These are phyloP conservation scores for Copidosoma aretas DNA, from an alignment of 2,888 invertebrate genomes.

Conservation along the genomic window DNA sequence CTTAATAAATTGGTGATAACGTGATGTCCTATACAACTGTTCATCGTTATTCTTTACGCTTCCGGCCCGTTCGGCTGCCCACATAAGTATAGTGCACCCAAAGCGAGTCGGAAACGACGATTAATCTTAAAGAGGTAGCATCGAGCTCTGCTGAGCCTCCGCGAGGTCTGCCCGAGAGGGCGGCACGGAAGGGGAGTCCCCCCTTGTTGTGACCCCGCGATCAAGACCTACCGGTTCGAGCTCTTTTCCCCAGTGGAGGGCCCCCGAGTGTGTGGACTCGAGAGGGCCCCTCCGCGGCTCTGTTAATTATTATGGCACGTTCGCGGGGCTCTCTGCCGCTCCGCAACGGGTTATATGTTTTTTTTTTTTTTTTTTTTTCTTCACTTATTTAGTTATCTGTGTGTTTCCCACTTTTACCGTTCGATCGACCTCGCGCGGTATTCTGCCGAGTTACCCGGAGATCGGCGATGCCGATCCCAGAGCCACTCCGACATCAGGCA, in stretches of 20 bases:
- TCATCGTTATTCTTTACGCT: slow-evolving; percentile 23
- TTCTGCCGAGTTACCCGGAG: no score
- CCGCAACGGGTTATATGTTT: slow-evolving; percentile 1
- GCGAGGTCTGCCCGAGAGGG: slow-evolving; percentile 41
- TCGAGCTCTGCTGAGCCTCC: slow-evolving; percentile 51
- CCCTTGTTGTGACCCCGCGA: slow-evolving; percentile 37
- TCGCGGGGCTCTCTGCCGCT: slow-evolving; percentile 43
- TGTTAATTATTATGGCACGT: slow-evolving; percentile 58
- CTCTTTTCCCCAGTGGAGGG: no score
- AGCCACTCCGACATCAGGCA: no score
- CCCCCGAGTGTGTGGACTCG: no score
- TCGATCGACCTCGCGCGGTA: no score
- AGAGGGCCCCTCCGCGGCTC: slow-evolving; percentile 47
- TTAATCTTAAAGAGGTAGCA: slow-evolving; percentile 26
- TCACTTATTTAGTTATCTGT: no score
- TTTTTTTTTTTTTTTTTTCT: background rate
- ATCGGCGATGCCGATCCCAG: no score
- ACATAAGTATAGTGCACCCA: no score
- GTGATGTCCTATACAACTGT: slow-evolving; percentile 42
- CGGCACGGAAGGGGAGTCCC: slow-evolving; percentile 39
- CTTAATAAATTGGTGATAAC: slow-evolving; percentile 54
- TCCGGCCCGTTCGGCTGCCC: slow-evolving; percentile 16
- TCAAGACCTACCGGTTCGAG: slow-evolving; percentile 28
- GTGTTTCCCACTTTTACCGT: no score
- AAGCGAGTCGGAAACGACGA: slow-evolving; percentile 24